phyloP scores from a whole-genome alignment of 2,113 vertebrate species.

The Rhabdornis inornatus region DNA sequence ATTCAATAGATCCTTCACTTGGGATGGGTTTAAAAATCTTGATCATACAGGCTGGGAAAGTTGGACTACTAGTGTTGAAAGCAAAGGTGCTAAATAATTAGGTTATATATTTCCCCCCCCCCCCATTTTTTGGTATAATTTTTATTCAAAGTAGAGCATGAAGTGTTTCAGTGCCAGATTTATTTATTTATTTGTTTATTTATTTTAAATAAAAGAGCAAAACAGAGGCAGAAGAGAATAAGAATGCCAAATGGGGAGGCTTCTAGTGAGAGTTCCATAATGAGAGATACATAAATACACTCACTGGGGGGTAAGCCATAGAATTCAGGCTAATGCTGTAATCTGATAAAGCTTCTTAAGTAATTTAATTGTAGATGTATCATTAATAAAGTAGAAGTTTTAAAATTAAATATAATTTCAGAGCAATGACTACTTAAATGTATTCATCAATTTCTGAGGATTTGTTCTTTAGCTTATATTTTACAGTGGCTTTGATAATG shows the following conservation, averaged over 20 bases:
- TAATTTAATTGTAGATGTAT: slow-evolving; percentile 62
- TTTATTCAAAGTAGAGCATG: background rate
- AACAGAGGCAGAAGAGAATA: background rate
- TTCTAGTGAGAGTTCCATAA: background rate
- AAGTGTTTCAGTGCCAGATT: background rate
- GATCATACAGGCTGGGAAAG: background rate
- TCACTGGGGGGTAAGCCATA: slow-evolving; percentile 29
- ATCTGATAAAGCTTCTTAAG: slow-evolving; percentile 53
- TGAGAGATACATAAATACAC: slow-evolving; percentile 18
- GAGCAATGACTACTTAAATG: background rate
- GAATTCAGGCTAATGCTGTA: slow-evolving; percentile 32
- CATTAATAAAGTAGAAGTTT: slow-evolving; percentile 35
- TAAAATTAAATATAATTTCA: slow-evolving; percentile 29
- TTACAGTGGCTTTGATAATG: slow-evolving; percentile 68
- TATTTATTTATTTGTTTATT: background rate
- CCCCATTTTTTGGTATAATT: background rate
- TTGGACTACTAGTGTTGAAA: background rate
- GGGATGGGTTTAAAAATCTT: background rate
- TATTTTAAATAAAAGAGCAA: background rate
- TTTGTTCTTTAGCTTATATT: slow-evolving; percentile 45
- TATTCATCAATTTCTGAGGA: slow-evolving; percentile 24
- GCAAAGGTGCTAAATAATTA: background rate
- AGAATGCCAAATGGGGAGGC: background rate
- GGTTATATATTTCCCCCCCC: background rate
- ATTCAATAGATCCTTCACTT: background rate